Base-by-base conservation (phyloP, 2,888 invertebrate genomes). In the Spisula subtruncata region DNA sequence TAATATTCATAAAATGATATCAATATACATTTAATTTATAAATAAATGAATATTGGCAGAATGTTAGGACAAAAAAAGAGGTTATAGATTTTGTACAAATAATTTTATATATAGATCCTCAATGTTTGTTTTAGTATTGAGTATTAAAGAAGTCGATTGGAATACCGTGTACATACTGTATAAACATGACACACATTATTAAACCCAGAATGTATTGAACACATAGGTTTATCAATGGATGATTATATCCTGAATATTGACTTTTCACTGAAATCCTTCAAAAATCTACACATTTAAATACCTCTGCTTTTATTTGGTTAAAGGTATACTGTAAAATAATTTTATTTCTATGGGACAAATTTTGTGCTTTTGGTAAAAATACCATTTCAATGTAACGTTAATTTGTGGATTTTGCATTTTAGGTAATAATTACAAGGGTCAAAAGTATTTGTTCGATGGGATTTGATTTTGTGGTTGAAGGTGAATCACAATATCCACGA, bases 101-200 rank as follows among this genome's bases (percentile, higher is more conserved):
- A 66, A 2, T n/a, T 20, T 60, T 20, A 60, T 60, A 60, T 20
- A 60, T 60, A 60, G 60, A 60, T 60, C 25, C 1, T 60, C 25
- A 25, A 60, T 66, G 25, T 66, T 66, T 66, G 60, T 66, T 66
- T 66, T 66, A 66, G 60, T 25, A 1, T 66, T n/a, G 60, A 66
- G 25, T 66, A 12, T 66, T 12, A 66, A 25, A 66, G 25, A 25
- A 66, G n/a, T 66, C 20, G 25, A 66, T 66, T 66, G n/a, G 25
- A 66, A n/a, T n/a, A 25, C n/a, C 8, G n/a, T 66, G 60, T 66
- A 66, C 60, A 25, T n/a, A 25, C 60, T 25, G 12, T 66, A n/a
- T 66, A 25, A 10, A 66, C n/a, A 66, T 2, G 60, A 12, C 60
- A 51, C 51, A 51, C 5, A 16, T 12, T 51, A 51, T 51, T 51